These are phyloP conservation scores for Metallyticus violacea DNA, from an alignment of 2,888 invertebrate genomes.

Conservation along the genomic window DNA sequence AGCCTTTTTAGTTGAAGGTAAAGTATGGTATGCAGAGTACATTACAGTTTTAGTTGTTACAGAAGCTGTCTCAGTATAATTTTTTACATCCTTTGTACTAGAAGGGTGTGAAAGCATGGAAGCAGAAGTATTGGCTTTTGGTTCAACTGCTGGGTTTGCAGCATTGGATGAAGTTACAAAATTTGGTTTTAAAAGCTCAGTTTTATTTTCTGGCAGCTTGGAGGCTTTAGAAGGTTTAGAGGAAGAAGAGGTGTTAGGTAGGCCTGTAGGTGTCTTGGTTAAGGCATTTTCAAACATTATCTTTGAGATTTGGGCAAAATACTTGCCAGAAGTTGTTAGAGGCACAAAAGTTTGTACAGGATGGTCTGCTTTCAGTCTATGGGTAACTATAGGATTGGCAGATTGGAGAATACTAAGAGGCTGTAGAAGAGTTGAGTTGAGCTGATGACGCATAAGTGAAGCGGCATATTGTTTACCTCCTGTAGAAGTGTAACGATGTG, in stretches of 20 bases:
- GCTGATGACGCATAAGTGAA: slow-evolving; percentile 23
- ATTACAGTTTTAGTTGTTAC: slow-evolving; percentile 3
- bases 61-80: neutral
- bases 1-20: slow-evolving; percentile 13
- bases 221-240: neutral
- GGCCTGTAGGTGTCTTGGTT: neutral
- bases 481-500: slow-evolving; percentile 28
- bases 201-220: neutral
- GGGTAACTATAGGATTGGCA: neutral
- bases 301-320: slow-evolving; percentile 2
- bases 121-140: neutral
- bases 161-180: neutral
- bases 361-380: neutral
- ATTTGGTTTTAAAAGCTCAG: neutral
- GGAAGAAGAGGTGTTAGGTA: neutral
- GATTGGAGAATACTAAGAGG: neutral
- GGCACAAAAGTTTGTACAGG: neutral
- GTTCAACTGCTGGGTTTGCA: neutral
- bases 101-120: neutral
- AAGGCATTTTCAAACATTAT: neutral
- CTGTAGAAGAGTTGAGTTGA: neutral
- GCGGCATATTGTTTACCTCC: slow-evolving; percentile 33
- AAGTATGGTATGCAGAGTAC: slow-evolving; percentile 19
- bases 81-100: neutral
- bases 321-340: neutral